A percentile compares a stretch with the other conserved stretches of the same genome.
These are phyloP conservation scores for Saccopteryx leptura DNA, from an alignment of 2,113 vertebrate species.

Conservation along the genomic window DNA sequence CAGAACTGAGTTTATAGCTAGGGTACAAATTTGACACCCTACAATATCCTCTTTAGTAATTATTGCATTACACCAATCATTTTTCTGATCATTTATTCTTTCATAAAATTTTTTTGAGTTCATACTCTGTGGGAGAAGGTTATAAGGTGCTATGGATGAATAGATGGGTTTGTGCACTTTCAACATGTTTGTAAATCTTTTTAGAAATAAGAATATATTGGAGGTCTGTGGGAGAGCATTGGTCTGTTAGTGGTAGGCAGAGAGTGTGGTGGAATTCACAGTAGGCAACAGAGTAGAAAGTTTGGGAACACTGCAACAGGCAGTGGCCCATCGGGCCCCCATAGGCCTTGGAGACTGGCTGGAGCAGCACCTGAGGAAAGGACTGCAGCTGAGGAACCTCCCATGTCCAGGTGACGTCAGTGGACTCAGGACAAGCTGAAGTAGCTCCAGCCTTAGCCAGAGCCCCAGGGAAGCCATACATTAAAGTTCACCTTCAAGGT, in stretches of 20 bases:
- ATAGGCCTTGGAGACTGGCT: not conserved
- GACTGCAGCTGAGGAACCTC: not conserved
- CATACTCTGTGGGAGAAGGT: not conserved
- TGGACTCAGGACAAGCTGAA: fast-evolving
- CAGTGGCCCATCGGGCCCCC: not conserved
- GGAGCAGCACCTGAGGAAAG: fast-evolving
- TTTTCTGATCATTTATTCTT: not conserved
- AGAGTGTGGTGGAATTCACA: too few species aligned
- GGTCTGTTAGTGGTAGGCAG: too few species aligned
- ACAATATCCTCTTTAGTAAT: not conserved
- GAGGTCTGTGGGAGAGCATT: not conserved
- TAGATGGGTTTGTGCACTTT: not conserved
- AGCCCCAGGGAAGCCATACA: fast-evolving
- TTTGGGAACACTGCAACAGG: too few species aligned
- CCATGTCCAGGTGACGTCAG: too few species aligned
- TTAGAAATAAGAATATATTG: not conserved
- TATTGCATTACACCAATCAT: not conserved
- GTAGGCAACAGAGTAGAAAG: too few species aligned
- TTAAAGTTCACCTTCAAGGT: not conserved
- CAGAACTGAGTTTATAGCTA: not conserved
- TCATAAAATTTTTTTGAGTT: not conserved
- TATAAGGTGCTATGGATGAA: not conserved
- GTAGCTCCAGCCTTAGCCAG: fast-evolving
- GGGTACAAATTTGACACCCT: not conserved
- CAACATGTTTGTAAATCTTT: not conserved